These are phyloP conservation scores for Aptenodytes patagonicus DNA, from an alignment of 2,113 vertebrate genomes.

Conservation along the genomic window DNA sequence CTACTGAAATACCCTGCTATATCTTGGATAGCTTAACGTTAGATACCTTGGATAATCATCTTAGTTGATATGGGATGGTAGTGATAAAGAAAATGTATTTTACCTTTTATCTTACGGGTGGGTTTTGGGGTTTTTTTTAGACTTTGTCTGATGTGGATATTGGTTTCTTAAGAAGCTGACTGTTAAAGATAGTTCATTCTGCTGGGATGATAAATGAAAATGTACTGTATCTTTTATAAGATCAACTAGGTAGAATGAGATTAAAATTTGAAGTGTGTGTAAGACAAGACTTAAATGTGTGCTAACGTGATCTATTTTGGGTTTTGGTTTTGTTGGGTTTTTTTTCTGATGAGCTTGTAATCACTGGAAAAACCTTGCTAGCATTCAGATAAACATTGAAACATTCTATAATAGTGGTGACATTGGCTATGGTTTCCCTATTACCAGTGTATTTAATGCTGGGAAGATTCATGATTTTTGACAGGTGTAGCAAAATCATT, in stretches of 20 bases:
- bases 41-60: not conserved
- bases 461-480: not conserved
- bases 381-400: not conserved
- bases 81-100: not conserved
- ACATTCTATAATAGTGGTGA: fast-evolving
- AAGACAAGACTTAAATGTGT: not conserved
- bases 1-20: not conserved
- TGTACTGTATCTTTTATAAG: not conserved
- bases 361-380: not conserved
- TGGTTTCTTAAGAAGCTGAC: not conserved
- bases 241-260: not conserved
- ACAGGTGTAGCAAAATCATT: not conserved
- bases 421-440: not conserved
- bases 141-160: not conserved
- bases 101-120: not conserved
- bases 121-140: not conserved
- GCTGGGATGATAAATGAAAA: not conserved
- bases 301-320: not conserved
- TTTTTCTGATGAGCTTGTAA: not conserved
- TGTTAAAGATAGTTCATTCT: not conserved
- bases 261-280: not conserved
- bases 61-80: not conserved
- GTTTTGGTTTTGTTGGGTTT: not conserved
- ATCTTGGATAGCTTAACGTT: not conserved
- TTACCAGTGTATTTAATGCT: not conserved